Percentiles rank a stretch among this genome's conserved stretches.
phyloP scores from a whole-genome alignment of 2,888 invertebrate genomes.

The Pocota personata region DNA sequence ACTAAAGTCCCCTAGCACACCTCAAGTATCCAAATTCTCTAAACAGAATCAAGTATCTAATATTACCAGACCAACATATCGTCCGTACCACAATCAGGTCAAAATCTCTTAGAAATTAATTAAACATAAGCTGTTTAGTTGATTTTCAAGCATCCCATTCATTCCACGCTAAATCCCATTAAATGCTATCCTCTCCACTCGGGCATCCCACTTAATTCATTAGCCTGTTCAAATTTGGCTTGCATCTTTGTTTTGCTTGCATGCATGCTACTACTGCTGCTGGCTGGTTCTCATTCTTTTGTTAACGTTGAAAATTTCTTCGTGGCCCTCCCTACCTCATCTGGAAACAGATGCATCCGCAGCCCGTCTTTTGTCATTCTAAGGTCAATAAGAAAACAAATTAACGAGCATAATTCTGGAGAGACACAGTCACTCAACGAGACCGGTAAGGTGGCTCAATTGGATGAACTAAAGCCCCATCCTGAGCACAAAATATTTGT shows the following conservation, averaged over 20 bases:
- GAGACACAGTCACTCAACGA: neutral
- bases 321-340: too few relatives aligned
- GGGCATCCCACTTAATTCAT: conserved; percentile 61
- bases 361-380: conserved; percentile 63
- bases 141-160: conserved; percentile 41
- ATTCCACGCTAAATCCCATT: conserved; percentile 58
- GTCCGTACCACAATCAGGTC: conserved; percentile 29
- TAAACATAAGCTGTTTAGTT: conserved; percentile 65
- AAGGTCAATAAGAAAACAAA: conserved; percentile 73
- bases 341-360: conserved; percentile 13
- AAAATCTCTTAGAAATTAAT: conserved; percentile 67
- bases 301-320: neutral
- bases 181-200: conserved; percentile 18
- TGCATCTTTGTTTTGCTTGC: conserved; percentile 46
- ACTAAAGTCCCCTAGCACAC: neutral
- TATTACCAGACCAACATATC: neutral
- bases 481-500: conserved; percentile 60
- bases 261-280: conserved; percentile 17
- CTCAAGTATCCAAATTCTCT: neutral
- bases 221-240: conserved; percentile 71
- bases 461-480: conserved; percentile 22
- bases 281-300: conserved; percentile 43
- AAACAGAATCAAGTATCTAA: neutral
- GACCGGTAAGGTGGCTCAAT: conserved; percentile 30
- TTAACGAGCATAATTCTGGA: conserved; percentile 67